Base-by-base conservation (phyloP, 2,797 vertebrate genomes). In the Cossypha niveicapilla region DNA sequence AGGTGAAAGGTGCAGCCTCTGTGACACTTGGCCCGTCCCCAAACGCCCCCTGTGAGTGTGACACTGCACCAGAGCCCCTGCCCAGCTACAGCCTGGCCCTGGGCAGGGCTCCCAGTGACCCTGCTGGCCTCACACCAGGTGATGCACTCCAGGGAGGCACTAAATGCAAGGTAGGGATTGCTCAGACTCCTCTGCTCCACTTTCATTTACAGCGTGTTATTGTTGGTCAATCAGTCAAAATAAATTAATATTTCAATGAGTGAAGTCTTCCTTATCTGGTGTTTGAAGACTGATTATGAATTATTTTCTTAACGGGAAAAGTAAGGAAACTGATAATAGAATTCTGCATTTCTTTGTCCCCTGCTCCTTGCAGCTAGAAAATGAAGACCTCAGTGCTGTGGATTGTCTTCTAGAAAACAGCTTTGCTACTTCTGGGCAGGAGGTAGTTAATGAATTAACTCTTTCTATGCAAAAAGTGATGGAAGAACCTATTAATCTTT, bases 401-500 rank as follows among this genome's bases (percentile, higher is more conserved):
- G 95, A 70, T 76, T 91, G 92, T 66, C 84, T 94, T 48, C 71
- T 94, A 78, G 95, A 97, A 94, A 95, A 84, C 87, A 96, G 45
- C 34, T 34, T 96, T 57, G 68, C 39, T 66, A 48, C 39, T 39
- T 62, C 89, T 76, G 87, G 67, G 35, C 83, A 93, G 65, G 96
- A 96, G 53, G 44, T 86, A 70, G 89, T 96, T 61, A 97, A 95
- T 65, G 96, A 97, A 66, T 94, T 98, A 63, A 84, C 88, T 82
- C 53, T 98, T 93, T 91, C 97, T 68, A 95, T 97, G 92, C 97
- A 98, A 88, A 96, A 97, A 71, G 94, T 97, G 50, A 94, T 98
- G 72, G 98, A 98, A 91, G 98, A 98, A 60, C 98, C 98, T 47
- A 98, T 98, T 91, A 98, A 98, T 95, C 98, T 98, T 68, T 98